phyloP scores from a whole-genome alignment of 2,888 invertebrate species.

The Drosophila paramelanica region DNA sequence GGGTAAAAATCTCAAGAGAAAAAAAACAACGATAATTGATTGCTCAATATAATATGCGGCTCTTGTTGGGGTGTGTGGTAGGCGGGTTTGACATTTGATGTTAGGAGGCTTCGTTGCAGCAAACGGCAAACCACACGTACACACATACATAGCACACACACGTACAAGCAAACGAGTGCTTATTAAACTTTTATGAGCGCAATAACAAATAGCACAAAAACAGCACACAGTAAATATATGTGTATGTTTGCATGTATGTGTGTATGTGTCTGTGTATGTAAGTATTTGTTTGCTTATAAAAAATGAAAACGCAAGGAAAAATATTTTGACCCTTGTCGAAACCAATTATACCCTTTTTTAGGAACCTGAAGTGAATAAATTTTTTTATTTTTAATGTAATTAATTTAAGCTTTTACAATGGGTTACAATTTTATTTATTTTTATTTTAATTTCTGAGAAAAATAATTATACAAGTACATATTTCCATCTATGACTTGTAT shows the following conservation, averaged over 20 bases:
- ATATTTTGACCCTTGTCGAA: conserved; percentile 10
- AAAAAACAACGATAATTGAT: conserved; percentile 23
- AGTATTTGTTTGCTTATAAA: conserved; percentile 58
- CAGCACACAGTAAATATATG: conserved; percentile 14
- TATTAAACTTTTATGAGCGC: conserved; percentile 69
- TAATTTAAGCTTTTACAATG: background rate
- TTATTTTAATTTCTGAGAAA: too few relatives aligned
- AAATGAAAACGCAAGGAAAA: conserved; percentile 50
- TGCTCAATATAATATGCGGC: conserved; percentile 8
- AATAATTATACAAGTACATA: too few relatives aligned
- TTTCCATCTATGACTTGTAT: too few relatives aligned
- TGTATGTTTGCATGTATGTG: background rate
- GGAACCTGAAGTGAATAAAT: background rate
- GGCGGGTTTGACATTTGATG: conserved; percentile 36
- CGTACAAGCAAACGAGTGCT: conserved; percentile 27
- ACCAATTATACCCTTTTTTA: conserved; percentile 23
- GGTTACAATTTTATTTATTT: background rate
- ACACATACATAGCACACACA: conserved; percentile 3
- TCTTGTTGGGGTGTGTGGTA: background rate
- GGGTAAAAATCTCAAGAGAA: conserved; percentile 4
- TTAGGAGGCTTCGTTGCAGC: conserved; percentile 19
- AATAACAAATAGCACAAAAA: conserved; percentile 56
- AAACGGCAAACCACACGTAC: conserved; percentile 5
- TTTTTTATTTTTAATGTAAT: background rate
- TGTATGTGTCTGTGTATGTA: background rate